phyloP scores from a whole-genome alignment of 2,113 vertebrate genomes.

The Aythya baeri region DNA sequence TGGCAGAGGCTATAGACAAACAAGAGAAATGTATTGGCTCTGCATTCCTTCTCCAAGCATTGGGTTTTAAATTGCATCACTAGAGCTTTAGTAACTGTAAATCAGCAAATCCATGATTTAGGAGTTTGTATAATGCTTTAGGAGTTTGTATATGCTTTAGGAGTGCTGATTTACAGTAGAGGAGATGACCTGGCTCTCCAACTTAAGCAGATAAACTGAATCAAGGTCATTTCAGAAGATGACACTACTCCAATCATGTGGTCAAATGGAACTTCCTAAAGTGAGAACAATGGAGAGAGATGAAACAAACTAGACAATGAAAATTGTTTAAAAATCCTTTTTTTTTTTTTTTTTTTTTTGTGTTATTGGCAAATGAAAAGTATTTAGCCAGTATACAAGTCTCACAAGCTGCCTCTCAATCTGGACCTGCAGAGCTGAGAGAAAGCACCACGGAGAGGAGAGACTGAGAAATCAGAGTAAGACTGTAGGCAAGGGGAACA shows the following conservation, averaged over 20 bases:
- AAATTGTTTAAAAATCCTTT: slow-evolving; percentile 19
- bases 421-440: slow-evolving; percentile 54
- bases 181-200: not conserved
- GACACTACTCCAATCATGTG: not conserved
- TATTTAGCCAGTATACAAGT: not conserved
- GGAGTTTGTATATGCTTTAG: not conserved
- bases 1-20: slow-evolving; percentile 10
- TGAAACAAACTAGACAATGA: slow-evolving; percentile 31
- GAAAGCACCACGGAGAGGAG: not conserved
- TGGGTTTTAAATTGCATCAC: not conserved
- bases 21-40: not conserved
- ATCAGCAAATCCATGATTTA: not conserved
- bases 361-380: slow-evolving; percentile 20
- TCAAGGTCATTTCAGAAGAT: not conserved
- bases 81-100: not conserved
- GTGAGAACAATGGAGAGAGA: slow-evolving; percentile 23
- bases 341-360: not conserved
- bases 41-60: not conserved
- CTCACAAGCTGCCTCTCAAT: slow-evolving; percentile 68
- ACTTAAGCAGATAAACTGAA: not conserved
- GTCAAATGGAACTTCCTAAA: slow-evolving; percentile 30
- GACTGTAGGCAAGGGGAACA: not conserved
- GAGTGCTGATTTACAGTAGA: not conserved
- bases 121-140: too few relatives aligned
- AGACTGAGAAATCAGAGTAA: not conserved